These are phyloP conservation scores for Oscheius sp. DNA, from an alignment of 2,888 invertebrate species.

Conservation along the genomic window DNA sequence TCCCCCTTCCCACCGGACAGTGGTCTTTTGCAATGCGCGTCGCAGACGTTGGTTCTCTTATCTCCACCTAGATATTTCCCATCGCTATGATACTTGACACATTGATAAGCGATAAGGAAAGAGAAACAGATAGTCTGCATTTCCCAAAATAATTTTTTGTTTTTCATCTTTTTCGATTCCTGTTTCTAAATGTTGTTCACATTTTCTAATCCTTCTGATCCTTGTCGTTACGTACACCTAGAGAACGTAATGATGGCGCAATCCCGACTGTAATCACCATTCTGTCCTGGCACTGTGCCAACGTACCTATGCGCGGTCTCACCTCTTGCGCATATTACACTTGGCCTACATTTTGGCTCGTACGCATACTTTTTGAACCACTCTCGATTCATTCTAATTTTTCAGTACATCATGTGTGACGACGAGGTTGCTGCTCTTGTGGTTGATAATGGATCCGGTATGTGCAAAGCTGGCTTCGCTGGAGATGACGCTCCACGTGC, in stretches of 20 bases:
- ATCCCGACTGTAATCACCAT: not conserved
- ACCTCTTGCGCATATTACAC: constrained; percentile 11
- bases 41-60: constrained; percentile 6
- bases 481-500: constrained; percentile 82
- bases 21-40: not conserved
- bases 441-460: constrained; percentile 70
- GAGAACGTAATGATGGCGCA: constrained; percentile 12
- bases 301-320: constrained; percentile 10
- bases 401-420: constrained; percentile 75
- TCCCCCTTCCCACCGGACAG: constrained; percentile 26
- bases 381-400: not conserved
- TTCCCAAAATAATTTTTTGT: not conserved
- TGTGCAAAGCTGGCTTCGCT: constrained; percentile 80
- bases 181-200: not conserved
- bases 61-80: constrained; percentile 5
- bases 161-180: not conserved
- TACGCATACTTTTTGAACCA: not conserved
- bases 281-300: constrained; percentile 11
- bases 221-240: not conserved
- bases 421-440: constrained; percentile 82
- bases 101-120: not conserved
- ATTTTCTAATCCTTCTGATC: not conserved
- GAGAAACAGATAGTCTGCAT: not conserved
- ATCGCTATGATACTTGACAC: not conserved
- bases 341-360: constrained; percentile 1